phyloP scores from a whole-genome alignment of 2,888 invertebrate genomes.

The Saturnia japonica region DNA sequence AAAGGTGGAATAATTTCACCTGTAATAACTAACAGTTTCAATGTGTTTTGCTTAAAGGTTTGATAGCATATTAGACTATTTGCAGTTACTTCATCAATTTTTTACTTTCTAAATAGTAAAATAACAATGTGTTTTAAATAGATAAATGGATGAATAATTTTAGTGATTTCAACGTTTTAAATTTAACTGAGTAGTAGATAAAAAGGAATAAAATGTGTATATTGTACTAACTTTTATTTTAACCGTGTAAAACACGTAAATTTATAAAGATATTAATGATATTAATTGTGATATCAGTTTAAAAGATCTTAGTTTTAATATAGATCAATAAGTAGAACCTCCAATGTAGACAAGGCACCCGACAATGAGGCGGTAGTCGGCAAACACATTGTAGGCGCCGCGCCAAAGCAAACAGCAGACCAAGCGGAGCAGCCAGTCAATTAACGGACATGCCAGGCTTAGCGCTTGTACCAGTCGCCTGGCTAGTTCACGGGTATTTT shows the following conservation, averaged over 20 bases:
- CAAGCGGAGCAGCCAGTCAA: slow-evolving; percentile 44
- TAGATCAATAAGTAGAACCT: slow-evolving; percentile 23
- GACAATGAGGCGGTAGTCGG: slow-evolving; percentile 50
- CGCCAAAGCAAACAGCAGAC: slow-evolving; percentile 58
- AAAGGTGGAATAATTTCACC: slow-evolving; percentile 3
- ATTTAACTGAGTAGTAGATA: neutral
- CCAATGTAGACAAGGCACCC: slow-evolving; percentile 44
- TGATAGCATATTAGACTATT: neutral
- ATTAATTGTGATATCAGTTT: neutral
- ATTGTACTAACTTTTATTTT: neutral
- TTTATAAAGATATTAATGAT: neutral
- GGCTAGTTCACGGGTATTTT: slow-evolving; percentile 20
- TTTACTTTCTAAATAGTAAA: neutral
- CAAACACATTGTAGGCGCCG: slow-evolving; percentile 56
- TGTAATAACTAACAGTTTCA: slow-evolving; percentile 8
- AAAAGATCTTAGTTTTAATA: neutral
- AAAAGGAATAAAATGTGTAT: neutral
- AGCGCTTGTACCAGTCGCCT: slow-evolving; percentile 25
- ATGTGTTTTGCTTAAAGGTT: neutral
- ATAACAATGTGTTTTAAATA: too few species aligned
- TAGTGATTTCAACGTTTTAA: too few species aligned
- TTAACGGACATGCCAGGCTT: slow-evolving; percentile 51
- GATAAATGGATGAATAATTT: too few species aligned
- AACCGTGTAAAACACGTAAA: neutral
- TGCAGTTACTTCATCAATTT: neutral